Conservation (phyloP, 92 coral and sea anemone genomes). For the Parazoanthus atlanticus region DNA sequence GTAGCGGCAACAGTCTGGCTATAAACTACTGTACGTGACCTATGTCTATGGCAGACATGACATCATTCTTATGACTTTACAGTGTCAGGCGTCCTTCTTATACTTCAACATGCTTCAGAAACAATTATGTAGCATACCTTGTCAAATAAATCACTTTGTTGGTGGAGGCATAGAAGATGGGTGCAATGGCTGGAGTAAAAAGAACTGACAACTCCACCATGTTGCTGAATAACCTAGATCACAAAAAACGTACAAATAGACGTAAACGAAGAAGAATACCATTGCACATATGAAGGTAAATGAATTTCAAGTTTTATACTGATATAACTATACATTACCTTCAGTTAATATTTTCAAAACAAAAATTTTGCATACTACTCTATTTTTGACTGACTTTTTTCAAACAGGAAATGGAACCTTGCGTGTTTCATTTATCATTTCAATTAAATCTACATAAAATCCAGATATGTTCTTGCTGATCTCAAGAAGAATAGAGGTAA, state of each 20-base stretch:
- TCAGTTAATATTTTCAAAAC: no score
- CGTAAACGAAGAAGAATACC: not conserved
- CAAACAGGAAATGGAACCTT: no score
- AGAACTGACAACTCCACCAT: conserved; percentile 79
- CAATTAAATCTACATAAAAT: no score
- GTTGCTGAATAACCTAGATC: conserved; percentile 79
- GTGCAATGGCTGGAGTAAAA: conserved; percentile 80
- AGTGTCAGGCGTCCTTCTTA: not conserved
- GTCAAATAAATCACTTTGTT: conserved; percentile 67
- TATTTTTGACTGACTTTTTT: no score
- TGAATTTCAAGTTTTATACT: not conserved
- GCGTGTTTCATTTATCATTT: no score
- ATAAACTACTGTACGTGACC: no score
- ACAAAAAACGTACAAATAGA: not conserved
- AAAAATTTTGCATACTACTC: no score
- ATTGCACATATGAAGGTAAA: not conserved
- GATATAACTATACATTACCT: no score
- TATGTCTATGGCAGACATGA: not conserved
- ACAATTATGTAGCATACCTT: conserved; percentile 53
- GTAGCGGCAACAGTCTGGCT: no score
- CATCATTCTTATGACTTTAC: not conserved
- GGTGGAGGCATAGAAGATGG: conserved; percentile 81
- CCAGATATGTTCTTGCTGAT: no score
- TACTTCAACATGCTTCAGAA: not conserved
- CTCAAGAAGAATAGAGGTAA: no score